Evolutionary conservation across 1,140 invertebrate genomes (phyloP), one percentile per base, ranked within the genome.

Genomic region (Dendroctonus ponderosae): DNA sequence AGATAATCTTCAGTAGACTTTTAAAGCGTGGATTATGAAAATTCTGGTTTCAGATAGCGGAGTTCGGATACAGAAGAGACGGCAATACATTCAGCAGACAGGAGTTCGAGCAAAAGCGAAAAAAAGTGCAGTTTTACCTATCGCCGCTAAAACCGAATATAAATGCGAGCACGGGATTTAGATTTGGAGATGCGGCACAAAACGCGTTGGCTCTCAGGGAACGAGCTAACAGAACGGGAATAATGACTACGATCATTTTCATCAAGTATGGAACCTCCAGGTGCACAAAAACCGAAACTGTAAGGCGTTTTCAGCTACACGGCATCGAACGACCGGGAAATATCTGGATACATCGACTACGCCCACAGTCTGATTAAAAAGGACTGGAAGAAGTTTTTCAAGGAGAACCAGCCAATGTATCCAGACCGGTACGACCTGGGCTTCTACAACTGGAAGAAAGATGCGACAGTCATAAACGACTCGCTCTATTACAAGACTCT

Each of bases 301-400:
- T 46, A 46, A 2, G 12, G 9, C 44, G 44, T 63, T 42, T 41
- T 26, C 48, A 40, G 49, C 43, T 48, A 5, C 9, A 52, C 38
- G 46, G 46, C 50, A 6, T 38, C 9, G 12, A 15, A 46, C 49
- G 85, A 86, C 43, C 85, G 86, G 69, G 88, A 91, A 75, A 84
- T 91, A 50, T 91, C 89, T n/a, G 89, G 85, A 3, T 92, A 90
- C 71, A 88, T 93, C 5, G 90, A 93, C 76, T 92, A 85, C 75
- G 84, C 82, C 0, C 82, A 89, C 68, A 81, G 89, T 43, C 79
- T 93, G 6, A 80, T 84, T 51, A 82, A 79, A 7, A 88, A 91
- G 76, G 84, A 91, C 75, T 92, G 89, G 87, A 78, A 78, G 26
- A 81, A 83, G 4, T 90, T 90, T 78, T 92, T 91, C 77, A 79